These are phyloP conservation scores for Phycodurus eques DNA, from an alignment of 2,113 vertebrate genomes.

Conservation along the genomic window DNA sequence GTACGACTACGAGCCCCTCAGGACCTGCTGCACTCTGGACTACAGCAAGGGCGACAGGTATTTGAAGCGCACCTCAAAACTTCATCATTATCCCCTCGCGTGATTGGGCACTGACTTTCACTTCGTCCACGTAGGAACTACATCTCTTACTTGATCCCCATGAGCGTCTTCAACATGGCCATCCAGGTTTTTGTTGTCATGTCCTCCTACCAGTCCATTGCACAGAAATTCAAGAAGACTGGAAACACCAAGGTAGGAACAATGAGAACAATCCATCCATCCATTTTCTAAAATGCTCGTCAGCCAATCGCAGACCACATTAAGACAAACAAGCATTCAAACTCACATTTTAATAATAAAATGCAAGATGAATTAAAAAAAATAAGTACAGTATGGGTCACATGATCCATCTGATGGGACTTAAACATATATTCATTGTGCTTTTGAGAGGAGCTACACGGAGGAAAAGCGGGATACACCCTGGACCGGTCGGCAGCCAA, in stretches of 20 bases:
- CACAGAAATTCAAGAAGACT: constrained; percentile 86
- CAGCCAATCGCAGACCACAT: background rate
- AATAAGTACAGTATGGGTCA: too few species aligned
- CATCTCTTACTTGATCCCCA: constrained; percentile 83
- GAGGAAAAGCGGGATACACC: too few species aligned
- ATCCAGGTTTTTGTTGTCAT: constrained; percentile 85
- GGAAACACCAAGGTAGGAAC: constrained; percentile 75
- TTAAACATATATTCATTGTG: too few species aligned
- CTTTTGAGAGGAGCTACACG: too few species aligned
- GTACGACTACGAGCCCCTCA: constrained; percentile 90
- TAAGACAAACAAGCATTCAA: too few species aligned
- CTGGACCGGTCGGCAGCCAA: too few species aligned
- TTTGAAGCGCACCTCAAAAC: background rate
- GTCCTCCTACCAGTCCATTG: constrained; percentile 84
- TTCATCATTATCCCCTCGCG: too few species aligned
- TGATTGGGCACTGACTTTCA: background rate
- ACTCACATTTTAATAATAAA: too few species aligned
- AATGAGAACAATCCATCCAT: background rate
- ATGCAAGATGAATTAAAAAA: too few species aligned
- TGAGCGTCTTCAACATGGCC: constrained; percentile 87
- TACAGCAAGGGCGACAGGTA: constrained; percentile 90
- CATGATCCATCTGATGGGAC: too few species aligned
- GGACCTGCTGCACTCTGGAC: constrained; percentile 94
- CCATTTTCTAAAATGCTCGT: too few species aligned
- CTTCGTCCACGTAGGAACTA: constrained; percentile 78